Conservation (phyloP, 2,888 invertebrate genomes). For the Heliconius aoede region DNA sequence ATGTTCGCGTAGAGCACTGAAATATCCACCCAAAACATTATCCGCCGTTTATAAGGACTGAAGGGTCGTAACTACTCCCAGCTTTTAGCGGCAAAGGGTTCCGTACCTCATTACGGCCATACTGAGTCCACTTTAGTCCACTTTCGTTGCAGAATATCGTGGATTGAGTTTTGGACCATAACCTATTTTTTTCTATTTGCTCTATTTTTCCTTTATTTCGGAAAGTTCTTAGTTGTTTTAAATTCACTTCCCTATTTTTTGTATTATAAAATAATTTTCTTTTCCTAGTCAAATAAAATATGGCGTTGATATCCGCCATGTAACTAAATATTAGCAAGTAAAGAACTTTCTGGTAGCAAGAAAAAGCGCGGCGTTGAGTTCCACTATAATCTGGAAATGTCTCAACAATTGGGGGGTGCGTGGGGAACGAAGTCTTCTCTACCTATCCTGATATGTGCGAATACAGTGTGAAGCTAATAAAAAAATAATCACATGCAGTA, state of each 20-base stretch:
- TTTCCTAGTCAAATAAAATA: no score
- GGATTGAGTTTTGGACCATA: slow-evolving; percentile 24
- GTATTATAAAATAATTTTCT: no score
- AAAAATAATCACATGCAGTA: background rate
- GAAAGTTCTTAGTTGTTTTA: background rate
- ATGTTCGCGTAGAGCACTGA: background rate
- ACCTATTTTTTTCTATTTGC: background rate
- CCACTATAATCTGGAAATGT: no score
- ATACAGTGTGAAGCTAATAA: background rate
- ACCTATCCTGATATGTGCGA: background rate
- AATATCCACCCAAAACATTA: slow-evolving; percentile 53
- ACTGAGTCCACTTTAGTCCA: slow-evolving; percentile 53
- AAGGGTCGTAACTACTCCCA: slow-evolving; percentile 60
- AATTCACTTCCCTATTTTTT: background rate
- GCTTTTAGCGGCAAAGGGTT: slow-evolving; percentile 62
- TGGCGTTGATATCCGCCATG: no score
- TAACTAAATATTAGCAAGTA: no score
- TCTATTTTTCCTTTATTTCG: background rate
- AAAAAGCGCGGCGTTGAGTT: no score
- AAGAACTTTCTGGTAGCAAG: no score
- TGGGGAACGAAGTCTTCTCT: background rate
- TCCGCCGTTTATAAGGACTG: slow-evolving; percentile 60
- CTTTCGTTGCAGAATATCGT: slow-evolving; percentile 51
- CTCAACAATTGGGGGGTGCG: no score
- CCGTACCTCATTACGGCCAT: slow-evolving; percentile 58